Conservation (phyloP, 2,888 invertebrate genomes). For the Beris chalybata region DNA sequence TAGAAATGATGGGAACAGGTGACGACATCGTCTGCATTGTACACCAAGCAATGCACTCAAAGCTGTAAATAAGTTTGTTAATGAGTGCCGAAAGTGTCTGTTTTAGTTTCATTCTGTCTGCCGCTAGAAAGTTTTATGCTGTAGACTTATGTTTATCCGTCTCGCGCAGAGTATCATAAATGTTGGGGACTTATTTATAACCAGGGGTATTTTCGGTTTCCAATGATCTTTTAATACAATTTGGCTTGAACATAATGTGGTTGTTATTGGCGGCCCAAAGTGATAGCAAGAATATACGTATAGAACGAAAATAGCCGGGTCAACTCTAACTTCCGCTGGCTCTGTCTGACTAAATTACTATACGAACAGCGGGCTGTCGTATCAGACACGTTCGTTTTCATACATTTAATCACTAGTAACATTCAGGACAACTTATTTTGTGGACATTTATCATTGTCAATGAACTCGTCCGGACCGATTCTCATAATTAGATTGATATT, state of each 20-base stretch:
- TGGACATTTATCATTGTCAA: slow-evolving; percentile 24
- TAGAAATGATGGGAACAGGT: slow-evolving; percentile 17
- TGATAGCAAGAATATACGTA: neutral
- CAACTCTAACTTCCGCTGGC: neutral
- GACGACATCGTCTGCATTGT: slow-evolving; percentile 19
- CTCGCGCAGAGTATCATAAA: slow-evolving; percentile 2
- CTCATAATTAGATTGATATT: no score
- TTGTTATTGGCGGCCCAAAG: no score
- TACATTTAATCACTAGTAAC: slow-evolving; percentile 19
- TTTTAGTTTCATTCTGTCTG: slow-evolving; percentile 1
- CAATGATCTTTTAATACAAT: slow-evolving; percentile 24
- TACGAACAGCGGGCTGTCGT: neutral
- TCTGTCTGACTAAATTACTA: neutral
- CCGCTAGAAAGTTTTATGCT: no score
- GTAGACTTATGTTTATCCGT: no score
- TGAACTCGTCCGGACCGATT: neutral
- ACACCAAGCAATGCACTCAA: slow-evolving; percentile 2
- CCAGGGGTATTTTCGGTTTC: slow-evolving; percentile 4
- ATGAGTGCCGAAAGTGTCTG: slow-evolving; percentile 10
- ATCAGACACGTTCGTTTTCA: neutral
- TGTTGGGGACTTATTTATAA: slow-evolving; percentile 13
- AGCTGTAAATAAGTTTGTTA: slow-evolving; percentile 11
- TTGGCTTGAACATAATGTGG: slow-evolving; percentile 13
- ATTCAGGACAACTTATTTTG: slow-evolving; percentile 15
- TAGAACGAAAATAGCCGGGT: slow-evolving; percentile 12